phyloP scores from a whole-genome alignment of 2,113 vertebrate species.

The Anhinga anhinga region DNA sequence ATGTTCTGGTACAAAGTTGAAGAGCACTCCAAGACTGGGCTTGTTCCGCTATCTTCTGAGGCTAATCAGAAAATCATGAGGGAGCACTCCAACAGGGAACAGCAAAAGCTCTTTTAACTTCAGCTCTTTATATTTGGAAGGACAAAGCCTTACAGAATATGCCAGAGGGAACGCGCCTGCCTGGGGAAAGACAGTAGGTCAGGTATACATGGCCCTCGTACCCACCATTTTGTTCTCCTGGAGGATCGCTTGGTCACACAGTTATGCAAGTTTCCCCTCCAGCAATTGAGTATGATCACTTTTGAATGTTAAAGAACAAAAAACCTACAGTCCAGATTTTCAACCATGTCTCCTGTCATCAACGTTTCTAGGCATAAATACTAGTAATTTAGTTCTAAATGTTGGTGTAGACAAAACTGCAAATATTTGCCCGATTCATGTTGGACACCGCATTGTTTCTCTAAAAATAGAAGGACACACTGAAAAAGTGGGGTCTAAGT shows the following conservation, averaged over 20 bases:
- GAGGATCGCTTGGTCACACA: neutral
- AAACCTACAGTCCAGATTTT: neutral
- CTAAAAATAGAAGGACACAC: conserved; percentile 24
- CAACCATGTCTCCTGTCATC: neutral
- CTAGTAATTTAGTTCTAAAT: conserved; percentile 14
- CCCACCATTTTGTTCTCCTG: neutral
- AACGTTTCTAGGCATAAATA: conserved; percentile 15
- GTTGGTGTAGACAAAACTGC: neutral
- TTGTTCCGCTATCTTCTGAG: conserved; percentile 17
- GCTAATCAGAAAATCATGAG: neutral
- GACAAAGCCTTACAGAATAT: neutral
- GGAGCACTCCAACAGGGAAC: neutral
- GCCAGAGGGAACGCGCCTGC: neutral
- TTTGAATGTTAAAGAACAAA: neutral
- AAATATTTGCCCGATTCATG: conserved; percentile 27
- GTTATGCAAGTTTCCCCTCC: neutral
- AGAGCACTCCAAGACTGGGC: conserved; percentile 9
- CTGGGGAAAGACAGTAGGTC: neutral
- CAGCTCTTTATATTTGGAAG: neutral
- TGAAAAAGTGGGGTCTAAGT: neutral
- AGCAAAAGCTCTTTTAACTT: conserved; percentile 7
- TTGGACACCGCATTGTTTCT: neutral
- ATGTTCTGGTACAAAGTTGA: neutral
- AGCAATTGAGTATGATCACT: neutral
- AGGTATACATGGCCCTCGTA: neutral